Base-by-base conservation (phyloP, 2,797 vertebrate genomes). In the Pagetopsis macropterus region DNA sequence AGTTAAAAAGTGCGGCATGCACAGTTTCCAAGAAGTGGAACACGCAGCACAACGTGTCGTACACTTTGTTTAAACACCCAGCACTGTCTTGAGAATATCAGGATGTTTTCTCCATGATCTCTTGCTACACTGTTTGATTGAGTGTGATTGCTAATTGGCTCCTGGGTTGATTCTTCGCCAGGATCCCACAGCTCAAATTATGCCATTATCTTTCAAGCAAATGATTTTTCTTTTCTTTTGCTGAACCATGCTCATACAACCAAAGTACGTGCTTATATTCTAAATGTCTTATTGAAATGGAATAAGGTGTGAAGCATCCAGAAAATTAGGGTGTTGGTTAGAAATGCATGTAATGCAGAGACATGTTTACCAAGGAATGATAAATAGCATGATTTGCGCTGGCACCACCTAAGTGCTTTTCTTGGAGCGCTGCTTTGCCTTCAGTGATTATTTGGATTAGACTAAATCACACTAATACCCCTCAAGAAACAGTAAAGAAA, bases 1-100 rank as follows among this genome's bases (percentile, higher is more conserved):
- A 2, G n/a, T n/a, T 56, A 19, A 68, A 93, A 93, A 94, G 95
- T 89, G 91, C 91, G 90, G 93, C 93, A 87, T 82, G 92, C 90
- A 90, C 93, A 77, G 81, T 91, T 94, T 96, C 82, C 79, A 58
- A 40, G 55, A 33, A 45, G 54, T 21, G 16, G 51, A 50, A 41
- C 51, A 15, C 1, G 59, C 21, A 10, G 68, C 57, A 62, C 13
- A 58, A 27, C 67, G 15, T 9, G 9, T 14, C 48, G 16, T 48
- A 7, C 3, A 13, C 3, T 16, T 19, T 27, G 33, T 61, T 45
- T 64, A 44, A 50, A 64, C 44, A 40, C 55, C 37, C 9, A 48
- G 33, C 55, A 0, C 50, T 4, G 2, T 27, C n/a, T 54, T 44
- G 2, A 23, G 46, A 50, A 9, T 7, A 14, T 37, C 44, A 13